Conservation (phyloP, 2,113 vertebrate species). For the Neotragus pygmaeus region DNA sequence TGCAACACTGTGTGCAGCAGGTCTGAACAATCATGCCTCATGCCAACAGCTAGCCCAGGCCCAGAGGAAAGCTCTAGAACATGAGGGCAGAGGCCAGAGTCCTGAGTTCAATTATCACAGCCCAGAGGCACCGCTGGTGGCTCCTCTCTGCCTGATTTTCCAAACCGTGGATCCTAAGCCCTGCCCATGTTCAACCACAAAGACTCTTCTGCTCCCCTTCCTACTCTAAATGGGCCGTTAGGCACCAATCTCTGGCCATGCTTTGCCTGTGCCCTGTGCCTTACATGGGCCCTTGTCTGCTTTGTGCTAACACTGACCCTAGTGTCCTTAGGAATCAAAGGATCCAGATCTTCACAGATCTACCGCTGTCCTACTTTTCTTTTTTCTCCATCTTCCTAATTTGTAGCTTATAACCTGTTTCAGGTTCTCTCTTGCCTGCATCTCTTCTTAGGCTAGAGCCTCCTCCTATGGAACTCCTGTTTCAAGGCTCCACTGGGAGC, state of each 20-base stretch:
- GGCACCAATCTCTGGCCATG: not conserved
- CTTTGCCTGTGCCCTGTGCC: not conserved
- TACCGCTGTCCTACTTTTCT: not conserved
- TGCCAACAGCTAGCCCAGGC: not conserved
- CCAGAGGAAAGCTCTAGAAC: not conserved
- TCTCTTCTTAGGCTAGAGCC: not conserved
- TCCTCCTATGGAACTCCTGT: not conserved
- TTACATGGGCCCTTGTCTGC: not conserved
- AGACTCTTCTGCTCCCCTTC: not conserved
- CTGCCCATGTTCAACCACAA: not conserved
- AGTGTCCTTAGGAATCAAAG: not conserved
- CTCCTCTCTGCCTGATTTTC: not conserved
- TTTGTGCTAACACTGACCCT: not conserved
- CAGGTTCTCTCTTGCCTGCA: not conserved
- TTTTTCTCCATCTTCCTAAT: not conserved
- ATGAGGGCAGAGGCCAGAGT: not conserved
- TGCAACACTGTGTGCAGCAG: not conserved
- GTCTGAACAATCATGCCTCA: not conserved
- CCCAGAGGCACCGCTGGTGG: not conserved
- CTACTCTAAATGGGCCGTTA: accelerated
- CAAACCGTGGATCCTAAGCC: not conserved
- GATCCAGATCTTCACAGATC: not conserved
- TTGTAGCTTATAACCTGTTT: not conserved
- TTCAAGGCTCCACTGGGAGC: not conserved
- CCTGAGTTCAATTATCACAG: not conserved